phyloP scores from a whole-genome alignment of 2,888 invertebrate genomes.

The Hypselothyrea guttata region DNA sequence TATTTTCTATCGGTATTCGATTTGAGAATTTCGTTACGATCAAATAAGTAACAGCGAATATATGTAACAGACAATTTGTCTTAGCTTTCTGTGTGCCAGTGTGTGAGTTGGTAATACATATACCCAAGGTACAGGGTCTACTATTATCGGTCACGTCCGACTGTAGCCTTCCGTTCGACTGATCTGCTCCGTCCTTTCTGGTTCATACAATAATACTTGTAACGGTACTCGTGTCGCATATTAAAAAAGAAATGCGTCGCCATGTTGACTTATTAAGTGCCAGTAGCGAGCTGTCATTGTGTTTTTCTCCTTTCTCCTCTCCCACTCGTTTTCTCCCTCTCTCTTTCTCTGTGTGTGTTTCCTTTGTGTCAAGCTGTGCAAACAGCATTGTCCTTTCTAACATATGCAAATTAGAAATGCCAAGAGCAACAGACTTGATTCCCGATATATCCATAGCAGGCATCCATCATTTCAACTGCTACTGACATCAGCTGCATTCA shows the following conservation, averaged over 20 bases:
- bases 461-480: conserved; percentile 30
- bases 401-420: conserved; percentile 54
- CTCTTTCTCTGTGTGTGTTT: conserved; percentile 2
- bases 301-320: conserved; percentile 1
- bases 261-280: conserved; percentile 60
- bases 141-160: no score
- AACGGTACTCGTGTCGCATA: neutral
- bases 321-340: neutral
- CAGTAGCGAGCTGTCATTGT: conserved; percentile 22
- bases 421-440: conserved; percentile 17
- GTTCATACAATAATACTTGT: no score
- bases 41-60: no score
- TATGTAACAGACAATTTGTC: no score
- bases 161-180: no score
- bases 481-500: conserved; percentile 45
- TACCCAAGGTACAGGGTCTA: no score
- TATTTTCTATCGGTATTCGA: no score
- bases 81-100: no score
- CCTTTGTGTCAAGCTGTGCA: conserved; percentile 36
- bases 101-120: no score
- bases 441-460: neutral
- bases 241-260: conserved; percentile 17
- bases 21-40: no score
- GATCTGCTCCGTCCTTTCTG: no score
- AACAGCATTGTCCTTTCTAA: conserved; percentile 15